These are phyloP conservation scores for Nysson spinosus DNA, from an alignment of 2,888 invertebrate species.

Conservation along the genomic window DNA sequence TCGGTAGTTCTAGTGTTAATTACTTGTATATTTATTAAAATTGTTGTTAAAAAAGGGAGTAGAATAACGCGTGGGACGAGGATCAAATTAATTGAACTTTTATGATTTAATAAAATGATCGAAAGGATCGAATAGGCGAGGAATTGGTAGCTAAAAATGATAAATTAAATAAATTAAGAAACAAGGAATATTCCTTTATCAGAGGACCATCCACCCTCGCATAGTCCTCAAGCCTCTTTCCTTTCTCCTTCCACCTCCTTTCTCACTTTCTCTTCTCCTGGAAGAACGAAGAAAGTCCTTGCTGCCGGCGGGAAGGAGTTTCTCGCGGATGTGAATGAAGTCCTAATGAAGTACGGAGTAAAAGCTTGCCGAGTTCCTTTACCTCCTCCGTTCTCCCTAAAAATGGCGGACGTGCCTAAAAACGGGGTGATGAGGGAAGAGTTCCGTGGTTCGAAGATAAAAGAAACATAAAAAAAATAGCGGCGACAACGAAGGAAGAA, in stretches of 20 bases:
- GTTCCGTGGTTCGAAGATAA: not conserved
- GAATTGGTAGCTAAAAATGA: no score
- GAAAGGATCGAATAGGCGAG: no score
- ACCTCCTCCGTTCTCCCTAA: not conserved
- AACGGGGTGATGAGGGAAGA: not conserved
- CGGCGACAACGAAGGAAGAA: not conserved
- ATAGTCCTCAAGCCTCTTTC: conserved; percentile 4
- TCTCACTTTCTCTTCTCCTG: conserved; percentile 24
- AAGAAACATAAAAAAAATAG: not conserved
- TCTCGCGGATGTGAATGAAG: conserved; percentile 64
- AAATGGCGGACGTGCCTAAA: not conserved
- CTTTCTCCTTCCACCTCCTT: conserved; percentile 18
- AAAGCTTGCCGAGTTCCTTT: conserved; percentile 35
- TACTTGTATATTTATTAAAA: no score
- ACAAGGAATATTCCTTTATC: conserved; percentile 1
- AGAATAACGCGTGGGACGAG: no score
- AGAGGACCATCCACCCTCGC: conserved; percentile 3
- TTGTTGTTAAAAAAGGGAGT: no score
- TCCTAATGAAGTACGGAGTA: conserved; percentile 64
- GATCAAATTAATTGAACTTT: no score
- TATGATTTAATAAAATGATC: no score
- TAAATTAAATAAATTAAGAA: conserved; percentile 7
- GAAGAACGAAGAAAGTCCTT: conserved; percentile 13
- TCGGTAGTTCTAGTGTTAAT: no score
- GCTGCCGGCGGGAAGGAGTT: conserved; percentile 41